These are phyloP conservation scores for Plestiodon gilberti DNA, from an alignment of 2,113 vertebrate genomes.

Conservation along the genomic window DNA sequence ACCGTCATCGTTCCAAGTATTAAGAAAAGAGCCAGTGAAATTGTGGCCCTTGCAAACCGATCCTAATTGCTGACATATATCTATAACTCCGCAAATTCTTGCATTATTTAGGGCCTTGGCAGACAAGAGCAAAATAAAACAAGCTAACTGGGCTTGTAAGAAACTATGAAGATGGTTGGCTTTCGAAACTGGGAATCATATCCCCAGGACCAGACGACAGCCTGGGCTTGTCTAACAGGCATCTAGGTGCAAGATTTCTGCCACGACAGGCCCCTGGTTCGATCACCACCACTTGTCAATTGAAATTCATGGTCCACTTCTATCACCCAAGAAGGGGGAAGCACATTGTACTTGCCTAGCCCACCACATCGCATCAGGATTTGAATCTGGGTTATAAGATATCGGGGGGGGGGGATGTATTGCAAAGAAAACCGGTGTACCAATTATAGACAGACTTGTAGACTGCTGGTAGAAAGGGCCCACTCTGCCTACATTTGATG, in stretches of 20 bases:
- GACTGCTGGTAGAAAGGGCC: not conserved
- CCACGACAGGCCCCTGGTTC: not conserved
- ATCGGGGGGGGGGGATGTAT: not conserved
- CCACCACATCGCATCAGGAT: not conserved
- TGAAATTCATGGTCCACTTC: not conserved
- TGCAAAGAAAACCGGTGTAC: not conserved
- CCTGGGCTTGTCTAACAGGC: not conserved
- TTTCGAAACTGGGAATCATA: not conserved
- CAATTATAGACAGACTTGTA: not conserved
- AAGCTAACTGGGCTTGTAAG: not conserved
- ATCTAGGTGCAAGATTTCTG: not conserved
- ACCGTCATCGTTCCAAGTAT: accelerated
- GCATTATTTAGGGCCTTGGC: not conserved
- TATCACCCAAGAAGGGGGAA: not conserved
- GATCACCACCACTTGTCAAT: not conserved
- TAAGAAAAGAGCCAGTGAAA: accelerated
- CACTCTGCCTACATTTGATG: not conserved
- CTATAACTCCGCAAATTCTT: not conserved
- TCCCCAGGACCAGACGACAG: not conserved
- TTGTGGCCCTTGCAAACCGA: accelerated
- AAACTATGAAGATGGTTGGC: not conserved
- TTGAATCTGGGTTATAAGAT: not conserved
- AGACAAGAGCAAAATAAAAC: not conserved
- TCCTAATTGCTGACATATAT: not conserved
- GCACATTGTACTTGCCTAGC: not conserved